These are phyloP conservation scores for Eriocheir sinensis DNA, from an alignment of 1,140 invertebrate species.

Conservation along the genomic window DNA sequence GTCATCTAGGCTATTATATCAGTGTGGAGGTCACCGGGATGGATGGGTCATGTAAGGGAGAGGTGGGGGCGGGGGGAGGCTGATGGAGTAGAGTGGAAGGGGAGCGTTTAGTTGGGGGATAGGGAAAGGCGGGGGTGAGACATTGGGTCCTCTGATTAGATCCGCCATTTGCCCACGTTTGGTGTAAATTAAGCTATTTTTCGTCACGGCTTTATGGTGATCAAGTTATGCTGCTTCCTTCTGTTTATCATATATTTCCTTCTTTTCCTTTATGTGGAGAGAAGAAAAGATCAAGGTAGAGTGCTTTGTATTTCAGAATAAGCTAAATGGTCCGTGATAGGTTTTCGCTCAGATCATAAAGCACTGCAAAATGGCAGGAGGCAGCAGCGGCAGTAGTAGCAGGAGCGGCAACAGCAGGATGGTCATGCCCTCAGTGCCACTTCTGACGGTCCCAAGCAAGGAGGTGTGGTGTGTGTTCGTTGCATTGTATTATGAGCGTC, in stretches of 20 bases:
- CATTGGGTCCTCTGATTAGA: background rate
- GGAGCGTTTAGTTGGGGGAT: too few relatives aligned
- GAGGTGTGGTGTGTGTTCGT: too few relatives aligned
- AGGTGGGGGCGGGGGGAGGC: background rate
- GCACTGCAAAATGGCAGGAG: background rate
- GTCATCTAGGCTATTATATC: background rate
- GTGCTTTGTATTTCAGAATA: background rate
- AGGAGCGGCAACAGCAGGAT: too few relatives aligned
- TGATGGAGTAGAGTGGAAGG: background rate
- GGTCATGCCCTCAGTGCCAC: too few relatives aligned
- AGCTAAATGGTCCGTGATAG: conserved; percentile 10
- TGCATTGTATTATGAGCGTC: too few relatives aligned
- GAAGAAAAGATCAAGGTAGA: background rate
- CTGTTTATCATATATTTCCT: background rate
- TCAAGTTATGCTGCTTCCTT: background rate
- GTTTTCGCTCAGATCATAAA: background rate
- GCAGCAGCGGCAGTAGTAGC: too few relatives aligned
- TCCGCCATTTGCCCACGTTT: background rate
- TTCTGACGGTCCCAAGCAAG: too few relatives aligned
- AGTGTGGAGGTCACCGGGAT: background rate
- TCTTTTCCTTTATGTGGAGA: background rate
- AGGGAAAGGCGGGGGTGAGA: background rate
- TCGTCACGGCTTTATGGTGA: background rate
- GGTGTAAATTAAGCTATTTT: background rate
- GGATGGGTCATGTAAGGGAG: background rate